phyloP scores from a whole-genome alignment of 1,140 invertebrate genomes.

The Gyrodactylus bullatarudis region DNA sequence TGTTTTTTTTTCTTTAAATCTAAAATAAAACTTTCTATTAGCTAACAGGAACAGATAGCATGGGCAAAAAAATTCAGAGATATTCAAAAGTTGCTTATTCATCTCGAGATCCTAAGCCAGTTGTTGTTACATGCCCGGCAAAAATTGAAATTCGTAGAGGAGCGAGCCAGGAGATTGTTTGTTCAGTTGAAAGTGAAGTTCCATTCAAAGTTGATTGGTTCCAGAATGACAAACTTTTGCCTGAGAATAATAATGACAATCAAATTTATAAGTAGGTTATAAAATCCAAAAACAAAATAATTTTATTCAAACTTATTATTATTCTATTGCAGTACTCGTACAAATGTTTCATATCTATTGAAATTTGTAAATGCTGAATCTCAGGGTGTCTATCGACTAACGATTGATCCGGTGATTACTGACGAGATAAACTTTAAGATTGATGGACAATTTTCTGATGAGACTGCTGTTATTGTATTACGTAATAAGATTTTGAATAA shows the following conservation, averaged over 20 bases:
- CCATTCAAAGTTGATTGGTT: slow-evolving; percentile 25
- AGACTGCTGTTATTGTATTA: neutral
- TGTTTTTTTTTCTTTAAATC: neutral
- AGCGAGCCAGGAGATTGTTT: slow-evolving; percentile 17
- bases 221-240: slow-evolving; percentile 13
- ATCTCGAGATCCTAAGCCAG: slow-evolving; percentile 12
- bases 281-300: no score
- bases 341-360: neutral
- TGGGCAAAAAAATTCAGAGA: slow-evolving; percentile 14
- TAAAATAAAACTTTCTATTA: slow-evolving; percentile 10
- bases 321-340: neutral
- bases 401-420: neutral
- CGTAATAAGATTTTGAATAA: no score
- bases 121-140: slow-evolving; percentile 14
- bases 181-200: slow-evolving; percentile 24
- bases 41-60: slow-evolving; percentile 15
- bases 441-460: neutral
- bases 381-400: neutral
- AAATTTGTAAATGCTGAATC: neutral
- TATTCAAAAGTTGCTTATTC: slow-evolving; percentile 16
- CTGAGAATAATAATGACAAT: neutral
- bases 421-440: no score
- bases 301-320: no score
- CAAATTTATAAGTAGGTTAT: neutral
- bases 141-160: slow-evolving; percentile 13